Evolutionary conservation across 2,888 invertebrate species (phyloP), one percentile per base, ranked within the genome.

Genomic region (Chrysotoxum bicinctum): DNA sequence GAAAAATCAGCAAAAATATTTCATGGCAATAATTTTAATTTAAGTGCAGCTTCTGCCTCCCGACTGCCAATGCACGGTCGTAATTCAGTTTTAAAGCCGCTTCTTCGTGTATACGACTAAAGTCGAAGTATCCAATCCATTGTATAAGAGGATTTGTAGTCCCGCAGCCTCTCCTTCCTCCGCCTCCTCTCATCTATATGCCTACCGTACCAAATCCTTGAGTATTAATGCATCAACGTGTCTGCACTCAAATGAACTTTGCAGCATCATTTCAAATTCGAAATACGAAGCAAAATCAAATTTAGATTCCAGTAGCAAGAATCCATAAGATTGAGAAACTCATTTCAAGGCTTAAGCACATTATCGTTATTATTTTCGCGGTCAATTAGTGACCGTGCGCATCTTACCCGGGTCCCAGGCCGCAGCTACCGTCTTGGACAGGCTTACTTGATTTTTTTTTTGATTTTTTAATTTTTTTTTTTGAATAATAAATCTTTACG

Each of bases 311-410:
- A 85, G 85, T 85, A 85, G 85, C 85, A 64, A 66, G 69, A 76
- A 81, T 60, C 81, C 73, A 77, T 81, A 77, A 81, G 76, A 85
- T 85, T 85, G 76, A 81, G 85, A 81, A 85, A 85, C 81, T 85
- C 76, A 81, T 85, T 85, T 85, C 85, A 81, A 85, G 85, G 81
- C 73, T 85, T 85, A 81, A 85, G 81, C 81, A 77, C 76, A 85
- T 85, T 85, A 81, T 81, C 81, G 73, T 85, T 85, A 85, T 80
- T 85, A 85, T 85, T 85, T 85, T 85, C 85, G 81, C 85, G 85
- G 85, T 85, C 85, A 85, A 85, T 85, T 85, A 85, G 85, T 81
- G 76, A 81, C 80, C 85, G 80, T 60, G 85, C 80, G 68, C 76
- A 77, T 72, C 72, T 69, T 45, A 48, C 62, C 19, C 40, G 26